Evolutionary conservation across 2,888 invertebrate species (phyloP).

Genomic region (Synanthedon formicaeformis): DNA sequence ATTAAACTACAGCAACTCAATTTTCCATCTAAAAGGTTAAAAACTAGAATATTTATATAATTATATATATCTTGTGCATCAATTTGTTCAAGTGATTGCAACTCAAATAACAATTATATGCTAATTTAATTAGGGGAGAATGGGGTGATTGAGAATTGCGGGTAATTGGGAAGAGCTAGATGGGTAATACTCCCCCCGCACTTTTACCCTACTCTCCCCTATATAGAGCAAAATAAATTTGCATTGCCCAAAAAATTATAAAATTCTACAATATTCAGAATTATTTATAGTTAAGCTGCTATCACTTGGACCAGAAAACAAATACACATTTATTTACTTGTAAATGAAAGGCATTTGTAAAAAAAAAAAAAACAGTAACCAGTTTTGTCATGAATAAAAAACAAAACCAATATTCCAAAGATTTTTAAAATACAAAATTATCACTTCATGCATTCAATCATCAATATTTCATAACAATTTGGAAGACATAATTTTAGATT

Average conservation of each 20-base stretch:
- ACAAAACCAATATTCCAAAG: conserved; percentile 50
- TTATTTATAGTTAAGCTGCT: conserved; percentile 12
- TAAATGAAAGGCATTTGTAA: not conserved
- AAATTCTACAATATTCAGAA: too few relatives aligned
- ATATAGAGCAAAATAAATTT: too few relatives aligned
- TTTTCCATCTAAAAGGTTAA: conserved; percentile 52
- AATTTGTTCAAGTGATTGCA: too few relatives aligned
- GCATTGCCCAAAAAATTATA: too few relatives aligned
- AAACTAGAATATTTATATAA: conserved; percentile 24
- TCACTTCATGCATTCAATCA: conserved; percentile 13
- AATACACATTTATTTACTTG: conserved; percentile 1
- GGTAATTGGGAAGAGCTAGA: too few relatives aligned
- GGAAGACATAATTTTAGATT: conserved; percentile 42
- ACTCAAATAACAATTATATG: too few relatives aligned
- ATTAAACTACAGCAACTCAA: conserved; percentile 52
- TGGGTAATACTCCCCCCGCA: too few relatives aligned
- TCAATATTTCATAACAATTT: conserved; percentile 21
- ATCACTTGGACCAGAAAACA: not conserved
- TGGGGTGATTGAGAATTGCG: too few relatives aligned
- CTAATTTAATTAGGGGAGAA: too few relatives aligned
- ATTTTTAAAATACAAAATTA: conserved; percentile 13
- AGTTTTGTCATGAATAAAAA: conserved; percentile 1
- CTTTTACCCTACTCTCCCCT: too few relatives aligned
- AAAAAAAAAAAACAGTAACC: not conserved
- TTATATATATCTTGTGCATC: conserved; percentile 11